phyloP scores from a whole-genome alignment of 1,140 invertebrate species.

The Leptonema lineaticorne region DNA sequence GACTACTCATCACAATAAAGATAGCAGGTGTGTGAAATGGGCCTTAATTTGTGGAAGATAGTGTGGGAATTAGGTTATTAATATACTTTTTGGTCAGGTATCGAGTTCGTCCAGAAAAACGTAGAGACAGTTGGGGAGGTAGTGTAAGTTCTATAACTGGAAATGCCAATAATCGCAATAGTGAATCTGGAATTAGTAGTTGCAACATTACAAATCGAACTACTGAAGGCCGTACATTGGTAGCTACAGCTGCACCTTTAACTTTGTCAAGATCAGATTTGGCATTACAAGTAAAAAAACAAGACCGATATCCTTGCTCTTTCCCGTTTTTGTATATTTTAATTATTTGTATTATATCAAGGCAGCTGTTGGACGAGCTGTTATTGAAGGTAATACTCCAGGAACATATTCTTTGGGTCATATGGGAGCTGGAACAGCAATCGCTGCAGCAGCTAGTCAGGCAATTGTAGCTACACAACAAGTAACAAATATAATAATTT shows the following conservation, averaged over 20 bases:
- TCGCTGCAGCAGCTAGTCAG: conserved; percentile 92
- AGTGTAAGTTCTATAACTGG: conserved; percentile 41
- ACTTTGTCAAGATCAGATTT: conserved; percentile 50
- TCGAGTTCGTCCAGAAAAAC: conserved; percentile 57
- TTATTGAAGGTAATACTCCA: conserved; percentile 45
- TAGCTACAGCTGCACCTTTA: conserved; percentile 33
- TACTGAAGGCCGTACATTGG: conserved; percentile 27
- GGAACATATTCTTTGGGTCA: conserved; percentile 67
- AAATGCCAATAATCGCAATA: not conserved
- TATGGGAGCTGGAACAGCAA: conserved; percentile 79
- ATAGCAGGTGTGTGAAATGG: conserved; percentile 47
- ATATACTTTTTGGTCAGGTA: conserved; percentile 44
- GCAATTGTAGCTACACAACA: conserved; percentile 96
- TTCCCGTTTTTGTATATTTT: not conserved
- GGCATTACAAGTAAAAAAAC: conserved; percentile 49
- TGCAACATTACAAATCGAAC: conserved; percentile 31
- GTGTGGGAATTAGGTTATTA: too few species aligned
- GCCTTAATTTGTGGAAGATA: not conserved
- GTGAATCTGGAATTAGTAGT: conserved; percentile 33
- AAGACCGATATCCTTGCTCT: not conserved
- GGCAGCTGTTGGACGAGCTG: conserved; percentile 52
- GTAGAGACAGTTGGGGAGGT: conserved; percentile 56
- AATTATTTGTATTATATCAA: conserved; percentile 34
- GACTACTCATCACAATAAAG: conserved; percentile 54
- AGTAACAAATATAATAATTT: conserved; percentile 48